Evolutionary conservation across 2,113 vertebrate genomes (phyloP), one percentile per base, ranked within the genome.

Genomic region (Gambusia affinis): DNA sequence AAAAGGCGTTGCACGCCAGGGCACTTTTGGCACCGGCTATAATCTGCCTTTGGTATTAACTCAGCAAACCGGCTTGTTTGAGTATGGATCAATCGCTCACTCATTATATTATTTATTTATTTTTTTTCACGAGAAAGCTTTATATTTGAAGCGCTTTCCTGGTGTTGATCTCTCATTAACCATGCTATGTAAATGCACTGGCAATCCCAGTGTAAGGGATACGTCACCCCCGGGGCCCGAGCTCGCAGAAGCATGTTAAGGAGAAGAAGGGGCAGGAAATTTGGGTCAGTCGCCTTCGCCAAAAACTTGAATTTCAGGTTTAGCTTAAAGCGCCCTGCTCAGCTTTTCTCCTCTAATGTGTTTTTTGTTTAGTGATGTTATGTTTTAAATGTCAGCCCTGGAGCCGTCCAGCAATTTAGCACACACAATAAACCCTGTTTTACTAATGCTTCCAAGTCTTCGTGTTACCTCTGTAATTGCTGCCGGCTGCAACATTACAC

Each of bases 21-120:
- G 88, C 91, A 91, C 91, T 91, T 92, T 93, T 94, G 92, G 93
- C 93, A 94, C 83, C 47, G 80, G 86, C 90, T 88, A 85, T 95
- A 95, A 95, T 95, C 94, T 95, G 90, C 89, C 94, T 94, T 94
- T 90, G 93, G 94, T 94, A 94, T 95, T 95, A 94, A 93, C 90
- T 93, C 94, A 91, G 92, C 92, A 94, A 93, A 94, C 91, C 94
- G 89, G 91, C 92, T 93, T 94, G 93, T 94, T 93, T 93, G 92
- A 94, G 92, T 94, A 92, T 86, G 92, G 93, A 95, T 95, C 92
- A 94, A 94, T 95, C 93, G 83, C 92, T 92, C 88, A 87, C 94
- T 94, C 93, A 95, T 94, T 94, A 95, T 57, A 57, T 57, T 57
- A 3, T 57, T 57, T 42, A 11, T 39, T n/a, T 57, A 2, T 54